A percentile compares a stretch with the other conserved stretches of the same genome.
Conservation (phyloP, 2,797 vertebrate genomes). For the Chloroceryle inda region DNA sequence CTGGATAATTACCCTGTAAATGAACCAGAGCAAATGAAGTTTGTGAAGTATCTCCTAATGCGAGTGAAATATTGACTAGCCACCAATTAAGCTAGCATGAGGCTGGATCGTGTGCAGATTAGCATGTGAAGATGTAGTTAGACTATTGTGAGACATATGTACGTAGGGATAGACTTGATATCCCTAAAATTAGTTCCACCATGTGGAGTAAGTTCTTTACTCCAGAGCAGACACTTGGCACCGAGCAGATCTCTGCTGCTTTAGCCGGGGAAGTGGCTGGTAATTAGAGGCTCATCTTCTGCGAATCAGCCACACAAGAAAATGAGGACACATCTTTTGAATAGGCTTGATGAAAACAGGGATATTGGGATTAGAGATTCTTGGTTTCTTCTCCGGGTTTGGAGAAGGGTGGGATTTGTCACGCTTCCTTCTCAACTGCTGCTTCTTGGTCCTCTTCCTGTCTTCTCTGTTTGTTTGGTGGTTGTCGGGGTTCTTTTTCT, state of each 20-base stretch:
- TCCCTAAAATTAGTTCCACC: neutral
- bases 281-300: constrained; percentile 15
- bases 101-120: neutral
- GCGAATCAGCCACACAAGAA: neutral
- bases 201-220: neutral
- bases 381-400: neutral
- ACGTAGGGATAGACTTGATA: neutral
- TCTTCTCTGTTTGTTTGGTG: neutral
- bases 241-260: neutral
- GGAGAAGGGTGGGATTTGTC: neutral
- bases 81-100: neutral
- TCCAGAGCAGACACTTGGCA: constrained; percentile 1
- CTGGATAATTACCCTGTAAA: constrained; percentile 21
- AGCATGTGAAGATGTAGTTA: neutral
- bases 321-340: constrained; percentile 25
- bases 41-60: constrained; percentile 3
- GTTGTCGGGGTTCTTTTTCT: neutral
- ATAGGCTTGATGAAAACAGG: constrained; percentile 19
- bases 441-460: neutral
- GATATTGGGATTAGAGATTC: neutral
- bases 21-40: constrained; percentile 6
- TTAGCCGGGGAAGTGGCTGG: neutral
- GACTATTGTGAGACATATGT: neutral
- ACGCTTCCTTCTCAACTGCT: neutral
- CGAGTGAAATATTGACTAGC: neutral